phyloP scores from a whole-genome alignment of 2,113 vertebrate genomes.

The Mixornis gularis region DNA sequence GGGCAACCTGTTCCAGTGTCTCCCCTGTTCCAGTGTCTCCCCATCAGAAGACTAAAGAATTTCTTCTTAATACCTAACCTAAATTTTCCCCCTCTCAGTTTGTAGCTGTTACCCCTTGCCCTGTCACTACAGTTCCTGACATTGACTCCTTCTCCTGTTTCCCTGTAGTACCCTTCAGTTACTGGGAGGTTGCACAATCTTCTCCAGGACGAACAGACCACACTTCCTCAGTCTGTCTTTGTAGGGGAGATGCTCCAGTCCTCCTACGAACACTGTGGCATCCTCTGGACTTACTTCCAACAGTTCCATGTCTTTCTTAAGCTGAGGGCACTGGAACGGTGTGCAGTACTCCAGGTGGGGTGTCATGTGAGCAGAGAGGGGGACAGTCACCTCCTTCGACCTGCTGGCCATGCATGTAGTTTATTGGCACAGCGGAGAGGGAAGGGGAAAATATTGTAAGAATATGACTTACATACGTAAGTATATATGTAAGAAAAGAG shows the following conservation, averaged over 20 bases:
- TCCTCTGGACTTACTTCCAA: background rate
- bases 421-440: background rate
- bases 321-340: no score
- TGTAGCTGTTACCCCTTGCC: background rate
- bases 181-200: background rate
- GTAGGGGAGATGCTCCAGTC: no score
- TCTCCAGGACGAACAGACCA: background rate
- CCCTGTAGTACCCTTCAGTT: background rate
- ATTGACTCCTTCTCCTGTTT: background rate
- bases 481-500: background rate
- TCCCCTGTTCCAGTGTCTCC: background rate
- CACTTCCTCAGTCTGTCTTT: background rate
- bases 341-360: background rate
- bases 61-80: background rate
- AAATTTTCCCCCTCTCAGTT: background rate
- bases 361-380: background rate
- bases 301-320: background rate
- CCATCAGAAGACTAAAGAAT: background rate
- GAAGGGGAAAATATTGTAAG: background rate
- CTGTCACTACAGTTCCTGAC: background rate
- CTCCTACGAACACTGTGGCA: rapidly evolving
- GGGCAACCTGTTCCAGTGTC: background rate
- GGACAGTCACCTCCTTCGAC: no score
- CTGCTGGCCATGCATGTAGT: background rate
- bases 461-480: no score